Evolutionary conservation across 1,140 invertebrate species (phyloP).

Genomic region (Artemia franciscana): DNA sequence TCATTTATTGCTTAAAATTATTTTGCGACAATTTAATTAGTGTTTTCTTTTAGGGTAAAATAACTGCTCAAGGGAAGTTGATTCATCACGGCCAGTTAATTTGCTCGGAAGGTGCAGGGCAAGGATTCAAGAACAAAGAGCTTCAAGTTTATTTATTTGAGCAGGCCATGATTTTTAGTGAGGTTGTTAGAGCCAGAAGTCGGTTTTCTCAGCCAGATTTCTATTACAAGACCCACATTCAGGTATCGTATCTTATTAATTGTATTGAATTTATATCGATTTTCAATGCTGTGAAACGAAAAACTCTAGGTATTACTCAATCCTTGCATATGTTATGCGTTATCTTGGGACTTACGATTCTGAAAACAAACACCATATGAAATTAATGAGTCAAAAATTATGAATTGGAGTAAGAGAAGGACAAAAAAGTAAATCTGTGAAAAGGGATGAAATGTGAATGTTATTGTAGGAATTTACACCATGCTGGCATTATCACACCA

Average conservation of each 20-base stretch:
- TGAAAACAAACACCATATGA: no score
- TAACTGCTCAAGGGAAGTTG: constrained; percentile 88
- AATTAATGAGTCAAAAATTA: no score
- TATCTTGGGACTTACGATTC: background rate
- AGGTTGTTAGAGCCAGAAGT: constrained; percentile 74
- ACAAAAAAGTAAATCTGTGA: no score
- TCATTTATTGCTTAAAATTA: no score
- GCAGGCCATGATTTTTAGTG: constrained; percentile 91
- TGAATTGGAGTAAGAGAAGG: no score
- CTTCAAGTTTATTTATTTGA: constrained; percentile 94
- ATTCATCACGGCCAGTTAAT: constrained; percentile 65
- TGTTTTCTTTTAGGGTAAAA: constrained; percentile 53
- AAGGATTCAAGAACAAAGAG: constrained; percentile 46
- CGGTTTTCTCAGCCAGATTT: constrained; percentile 87
- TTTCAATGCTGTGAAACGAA: constrained; percentile 9
- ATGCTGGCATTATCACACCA: no score
- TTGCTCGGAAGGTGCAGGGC: constrained; percentile 28
- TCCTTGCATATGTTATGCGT: background rate
- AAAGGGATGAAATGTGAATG: no score
- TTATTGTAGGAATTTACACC: no score
- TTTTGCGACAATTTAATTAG: background rate
- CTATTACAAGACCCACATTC: constrained; percentile 87
- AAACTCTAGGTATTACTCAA: background rate
- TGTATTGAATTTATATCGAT: background rate
- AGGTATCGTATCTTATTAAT: constrained; percentile 36